Percentiles rank a stretch among this genome's conserved stretches.
Evolutionary conservation across 2,888 invertebrate genomes (phyloP).

Genomic region (Teleiodes luculella): DNA sequence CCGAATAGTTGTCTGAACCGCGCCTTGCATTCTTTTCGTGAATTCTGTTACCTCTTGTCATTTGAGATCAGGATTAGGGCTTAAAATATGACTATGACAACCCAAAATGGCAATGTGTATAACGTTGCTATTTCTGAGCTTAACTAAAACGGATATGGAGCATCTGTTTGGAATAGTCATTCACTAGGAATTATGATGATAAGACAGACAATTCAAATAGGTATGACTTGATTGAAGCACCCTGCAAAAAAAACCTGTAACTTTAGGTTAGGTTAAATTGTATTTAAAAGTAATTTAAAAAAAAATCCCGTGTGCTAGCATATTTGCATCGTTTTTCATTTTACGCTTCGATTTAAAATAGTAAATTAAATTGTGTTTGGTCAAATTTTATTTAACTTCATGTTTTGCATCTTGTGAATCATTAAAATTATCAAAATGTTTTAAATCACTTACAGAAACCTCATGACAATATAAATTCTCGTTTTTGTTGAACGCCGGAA

Average conservation of each 20-base stretch:
- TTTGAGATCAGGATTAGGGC: background rate
- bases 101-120: background rate
- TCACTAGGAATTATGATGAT: background rate
- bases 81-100: background rate
- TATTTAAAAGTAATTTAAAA: too few relatives aligned
- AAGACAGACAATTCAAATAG: background rate
- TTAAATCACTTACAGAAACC: too few relatives aligned
- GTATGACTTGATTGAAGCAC: too few relatives aligned
- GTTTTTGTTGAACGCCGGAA: background rate
- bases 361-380: too few relatives aligned
- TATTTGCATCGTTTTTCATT: too few relatives aligned
- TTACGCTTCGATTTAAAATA: too few relatives aligned
- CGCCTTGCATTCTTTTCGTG: conserved; percentile 8
- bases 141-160: background rate
- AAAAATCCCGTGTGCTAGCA: too few relatives aligned
- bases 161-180: background rate
- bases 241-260: too few relatives aligned
- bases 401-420: too few relatives aligned
- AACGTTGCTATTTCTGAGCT: background rate
- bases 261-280: too few relatives aligned
- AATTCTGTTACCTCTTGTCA: background rate
- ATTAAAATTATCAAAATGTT: too few relatives aligned
- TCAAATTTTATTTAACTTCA: too few relatives aligned
- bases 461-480: background rate
- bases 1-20: background rate